A percentile compares a stretch with the other conserved stretches of the same genome.
phyloP scores from a whole-genome alignment of 2,888 invertebrate species.

The Gnatocerus cornutus region DNA sequence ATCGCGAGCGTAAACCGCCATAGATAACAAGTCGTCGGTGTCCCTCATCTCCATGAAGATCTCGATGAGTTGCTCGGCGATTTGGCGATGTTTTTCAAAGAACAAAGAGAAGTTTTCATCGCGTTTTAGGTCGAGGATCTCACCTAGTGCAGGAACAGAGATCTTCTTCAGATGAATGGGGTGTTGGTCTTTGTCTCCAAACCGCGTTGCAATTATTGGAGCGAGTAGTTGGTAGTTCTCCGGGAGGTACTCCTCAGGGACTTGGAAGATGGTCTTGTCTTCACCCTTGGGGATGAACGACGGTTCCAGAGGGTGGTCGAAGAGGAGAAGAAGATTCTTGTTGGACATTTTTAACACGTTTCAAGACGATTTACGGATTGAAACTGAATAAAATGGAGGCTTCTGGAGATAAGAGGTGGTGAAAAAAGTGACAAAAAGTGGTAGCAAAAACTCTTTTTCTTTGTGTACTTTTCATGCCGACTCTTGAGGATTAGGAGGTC shows the following conservation, averaged over 20 bases:
- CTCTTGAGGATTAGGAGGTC: too few species aligned
- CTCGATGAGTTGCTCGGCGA: slow-evolving; percentile 81
- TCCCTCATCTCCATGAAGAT: slow-evolving; percentile 76
- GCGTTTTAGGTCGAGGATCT: slow-evolving; percentile 54
- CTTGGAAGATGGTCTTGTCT: slow-evolving; percentile 76
- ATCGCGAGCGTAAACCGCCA: slow-evolving; percentile 81
- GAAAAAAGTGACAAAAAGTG: too few species aligned
- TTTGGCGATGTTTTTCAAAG: slow-evolving; percentile 79
- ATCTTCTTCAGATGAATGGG: slow-evolving; percentile 57
- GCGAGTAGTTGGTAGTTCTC: slow-evolving; percentile 72
- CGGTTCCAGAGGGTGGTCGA: slow-evolving; percentile 74
- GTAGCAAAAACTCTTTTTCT: too few species aligned
- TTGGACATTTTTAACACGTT: too few species aligned
- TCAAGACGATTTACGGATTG: too few species aligned
- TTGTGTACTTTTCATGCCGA: too few species aligned
- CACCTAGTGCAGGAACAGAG: neutral
- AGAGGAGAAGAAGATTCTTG: neutral
- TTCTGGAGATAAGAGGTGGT: too few species aligned
- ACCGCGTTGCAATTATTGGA: slow-evolving; percentile 58
- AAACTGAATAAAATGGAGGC: too few species aligned
- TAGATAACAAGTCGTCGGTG: slow-evolving; percentile 79
- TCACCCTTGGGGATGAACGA: slow-evolving; percentile 71
- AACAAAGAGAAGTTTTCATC: slow-evolving; percentile 86
- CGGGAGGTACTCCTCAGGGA: slow-evolving; percentile 75
- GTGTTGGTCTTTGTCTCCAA: slow-evolving; percentile 74